Conservation (phyloP, 1,140 invertebrate species). For the Temnothorax longispinosus region DNA sequence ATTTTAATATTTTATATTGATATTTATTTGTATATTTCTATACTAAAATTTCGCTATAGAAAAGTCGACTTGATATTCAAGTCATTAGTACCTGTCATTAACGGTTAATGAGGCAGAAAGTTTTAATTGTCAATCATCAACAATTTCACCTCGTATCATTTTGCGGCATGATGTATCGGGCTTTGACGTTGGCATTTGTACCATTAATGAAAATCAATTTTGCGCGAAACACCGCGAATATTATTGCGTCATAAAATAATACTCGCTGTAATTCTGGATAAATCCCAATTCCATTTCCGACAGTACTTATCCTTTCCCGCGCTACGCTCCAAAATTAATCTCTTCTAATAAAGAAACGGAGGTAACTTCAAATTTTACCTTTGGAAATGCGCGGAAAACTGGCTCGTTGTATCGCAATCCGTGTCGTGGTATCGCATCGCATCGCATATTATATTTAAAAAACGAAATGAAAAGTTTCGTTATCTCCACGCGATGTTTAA, state of each 20-base stretch:
- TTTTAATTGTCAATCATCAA: slow-evolving; percentile 59
- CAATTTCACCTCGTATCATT: slow-evolving; percentile 45
- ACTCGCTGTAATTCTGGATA: slow-evolving; percentile 36
- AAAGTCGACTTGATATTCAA: slow-evolving; percentile 11
- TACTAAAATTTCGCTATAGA: neutral
- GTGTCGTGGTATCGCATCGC: neutral
- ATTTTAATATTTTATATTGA: slow-evolving; percentile 3
- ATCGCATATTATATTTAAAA: neutral
- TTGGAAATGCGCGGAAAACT: slow-evolving; percentile 12
- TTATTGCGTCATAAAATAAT: slow-evolving; percentile 55
- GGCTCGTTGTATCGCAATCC: neutral
- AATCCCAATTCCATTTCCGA: slow-evolving; percentile 54
- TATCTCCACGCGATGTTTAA: neutral
- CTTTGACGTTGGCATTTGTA: slow-evolving; percentile 48
- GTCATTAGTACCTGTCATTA: slow-evolving; percentile 41
- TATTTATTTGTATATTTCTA: neutral
- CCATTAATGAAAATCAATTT: slow-evolving; percentile 61
- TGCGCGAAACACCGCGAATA: slow-evolving; percentile 33
- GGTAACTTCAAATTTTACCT: slow-evolving; percentile 39
- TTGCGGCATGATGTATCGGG: slow-evolving; percentile 41
- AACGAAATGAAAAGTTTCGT: neutral
- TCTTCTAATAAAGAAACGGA: slow-evolving; percentile 41
- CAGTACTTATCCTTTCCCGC: slow-evolving; percentile 31
- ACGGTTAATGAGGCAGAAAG: slow-evolving; percentile 29
- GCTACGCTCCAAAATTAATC: neutral